Conservation (phyloP, 2,888 invertebrate genomes). For the Thelaira solivaga region DNA sequence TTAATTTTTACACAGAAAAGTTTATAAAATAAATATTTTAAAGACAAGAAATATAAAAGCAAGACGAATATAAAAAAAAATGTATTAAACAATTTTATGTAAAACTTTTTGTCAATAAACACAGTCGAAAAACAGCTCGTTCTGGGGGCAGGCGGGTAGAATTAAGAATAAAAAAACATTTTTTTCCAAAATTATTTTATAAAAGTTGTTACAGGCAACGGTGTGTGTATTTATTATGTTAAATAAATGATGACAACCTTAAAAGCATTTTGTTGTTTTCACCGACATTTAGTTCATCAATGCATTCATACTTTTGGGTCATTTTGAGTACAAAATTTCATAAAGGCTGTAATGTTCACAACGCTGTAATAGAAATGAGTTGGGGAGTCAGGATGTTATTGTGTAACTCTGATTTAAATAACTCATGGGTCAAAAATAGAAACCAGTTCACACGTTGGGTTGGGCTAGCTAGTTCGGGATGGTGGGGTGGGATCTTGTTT, state of each 20-base stretch:
- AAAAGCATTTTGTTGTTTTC: conserved; percentile 66
- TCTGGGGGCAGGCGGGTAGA: neutral
- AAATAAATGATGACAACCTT: conserved; percentile 65
- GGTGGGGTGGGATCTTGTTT: no score
- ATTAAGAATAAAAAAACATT: conserved; percentile 25
- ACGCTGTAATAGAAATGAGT: no score
- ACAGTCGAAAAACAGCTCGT: neutral
- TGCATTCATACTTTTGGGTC: conserved; percentile 51
- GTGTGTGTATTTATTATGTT: conserved; percentile 34
- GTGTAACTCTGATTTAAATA: no score
- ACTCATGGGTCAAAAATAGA: no score
- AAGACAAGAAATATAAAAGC: conserved; percentile 1
- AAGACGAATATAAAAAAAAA: conserved; percentile 32
- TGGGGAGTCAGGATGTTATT: no score
- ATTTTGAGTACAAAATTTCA: neutral
- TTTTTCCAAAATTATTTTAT: conserved; percentile 41
- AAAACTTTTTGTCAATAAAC: conserved; percentile 20
- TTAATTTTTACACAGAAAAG: conserved; percentile 53
- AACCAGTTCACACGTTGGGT: no score
- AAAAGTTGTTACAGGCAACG: conserved; percentile 7
- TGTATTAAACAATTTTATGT: conserved; percentile 44
- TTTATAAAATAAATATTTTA: conserved; percentile 49
- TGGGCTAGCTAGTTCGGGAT: no score
- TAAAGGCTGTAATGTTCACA: neutral
- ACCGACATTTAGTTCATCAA: conserved; percentile 56